Evolutionary conservation across 1,140 invertebrate species (phyloP), one percentile per base, ranked within the genome.

Genomic region (Bicyclus anynana): DNA sequence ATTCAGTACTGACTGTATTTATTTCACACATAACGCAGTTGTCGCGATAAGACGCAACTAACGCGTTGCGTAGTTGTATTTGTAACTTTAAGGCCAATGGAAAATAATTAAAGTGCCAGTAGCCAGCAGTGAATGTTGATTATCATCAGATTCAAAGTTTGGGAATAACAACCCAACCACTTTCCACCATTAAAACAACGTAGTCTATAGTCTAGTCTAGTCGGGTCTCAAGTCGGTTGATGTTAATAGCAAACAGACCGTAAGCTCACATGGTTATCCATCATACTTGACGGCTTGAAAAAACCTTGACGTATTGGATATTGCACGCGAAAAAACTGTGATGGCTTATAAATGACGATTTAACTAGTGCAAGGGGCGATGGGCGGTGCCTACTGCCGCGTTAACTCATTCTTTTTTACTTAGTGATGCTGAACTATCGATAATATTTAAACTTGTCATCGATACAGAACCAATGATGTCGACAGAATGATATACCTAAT

Each of bases 271-370:
- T 74, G 67, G 73, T 73, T 67, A 65, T 70, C 58, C 67, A 69
- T 75, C 65, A 67, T 50, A 47, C 58, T 53, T 59, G 55, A 52
- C 59, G 57, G 62, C 59, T 59, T 51, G 40, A 63, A 68, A 73
- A 33, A 33, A 33, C 29, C 29, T 12, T 33, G 29, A 33, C 29
- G 7, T 33, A 33, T 33, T 33, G 9, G 12, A 33, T 33, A 33
- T 33, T 63, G 44, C 58, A 52, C 50, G 56, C 60, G 63, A 56
- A 71, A 37, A 62, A 68, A 67, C 68, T 64, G 59, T 72, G 74
- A 78, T 82, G 72, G 66, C 72, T 74, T 73, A 77, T 76, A 79
- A 82, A 86, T 72, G 76, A 75, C 63, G 42, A 68, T 83, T 81
- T 84, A 83, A 86, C 70, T 77, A 77, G 52, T 69, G 48, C 67